phyloP scores from a whole-genome alignment of 37 sponge, comb jelly and placozoan genomes.

The Spongilla lacustris region DNA sequence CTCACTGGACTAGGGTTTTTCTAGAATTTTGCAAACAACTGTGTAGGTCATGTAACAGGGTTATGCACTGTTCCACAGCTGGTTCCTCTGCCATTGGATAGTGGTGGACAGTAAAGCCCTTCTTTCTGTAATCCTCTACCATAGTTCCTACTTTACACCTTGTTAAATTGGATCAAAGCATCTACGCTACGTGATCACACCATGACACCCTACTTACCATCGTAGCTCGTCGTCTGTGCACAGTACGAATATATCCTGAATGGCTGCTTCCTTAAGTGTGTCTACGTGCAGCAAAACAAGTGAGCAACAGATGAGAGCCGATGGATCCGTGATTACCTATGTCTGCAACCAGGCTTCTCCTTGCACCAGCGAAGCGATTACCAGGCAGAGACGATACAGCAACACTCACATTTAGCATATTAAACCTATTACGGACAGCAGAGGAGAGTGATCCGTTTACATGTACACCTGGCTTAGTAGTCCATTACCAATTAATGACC shows the following conservation, averaged over 20 bases:
- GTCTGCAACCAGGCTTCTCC: conserved; percentile 74
- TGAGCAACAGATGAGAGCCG: not conserved
- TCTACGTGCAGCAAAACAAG: not conserved
- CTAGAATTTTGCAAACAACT: conserved; percentile 21
- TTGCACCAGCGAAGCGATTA: conserved; percentile 40
- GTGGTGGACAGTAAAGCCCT: conserved; percentile 60
- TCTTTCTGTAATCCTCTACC: conserved; percentile 47
- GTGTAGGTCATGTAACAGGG: conserved; percentile 49
- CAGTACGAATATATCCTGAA: conserved; percentile 82
- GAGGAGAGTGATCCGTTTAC: no score
- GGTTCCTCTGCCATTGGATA: conserved; percentile 55
- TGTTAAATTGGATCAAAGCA: not conserved
- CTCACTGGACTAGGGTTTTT: conserved; percentile 65
- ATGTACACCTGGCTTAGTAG: not conserved
- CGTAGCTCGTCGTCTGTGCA: conserved; percentile 73
- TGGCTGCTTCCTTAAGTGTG: conserved; percentile 50
- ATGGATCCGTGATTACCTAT: conserved; percentile 33
- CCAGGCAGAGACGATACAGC: conserved; percentile 65
- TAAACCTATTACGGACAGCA: conserved; percentile 29
- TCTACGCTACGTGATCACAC: not conserved
- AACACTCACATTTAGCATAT: conserved; percentile 14
- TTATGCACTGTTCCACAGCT: conserved; percentile 16
- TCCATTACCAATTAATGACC: conserved; percentile 65
- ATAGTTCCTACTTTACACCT: conserved; percentile 64
- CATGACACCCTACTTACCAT: conserved; percentile 18